These are phyloP conservation scores for Apotomis capreana DNA, from an alignment of 2,888 invertebrate genomes.

Conservation along the genomic window DNA sequence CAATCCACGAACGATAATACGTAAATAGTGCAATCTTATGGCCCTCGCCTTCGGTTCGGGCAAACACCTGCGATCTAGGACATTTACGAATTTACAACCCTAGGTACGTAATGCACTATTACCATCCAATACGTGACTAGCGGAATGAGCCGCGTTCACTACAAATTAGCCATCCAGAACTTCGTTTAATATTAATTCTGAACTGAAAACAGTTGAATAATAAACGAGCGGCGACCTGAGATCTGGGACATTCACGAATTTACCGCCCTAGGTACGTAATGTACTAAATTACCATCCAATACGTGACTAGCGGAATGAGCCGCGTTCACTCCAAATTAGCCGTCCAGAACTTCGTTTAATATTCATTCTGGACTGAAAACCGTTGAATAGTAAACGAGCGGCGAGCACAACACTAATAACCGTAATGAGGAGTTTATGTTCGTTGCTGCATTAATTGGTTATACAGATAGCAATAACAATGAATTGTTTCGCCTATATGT, in stretches of 20 bases:
- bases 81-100: no score
- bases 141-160: neutral
- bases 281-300: neutral
- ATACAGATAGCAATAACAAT: neutral
- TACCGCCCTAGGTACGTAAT: no score
- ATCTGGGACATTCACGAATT: no score
- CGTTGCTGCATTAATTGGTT: neutral
- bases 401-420: conserved; percentile 14
- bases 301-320: neutral
- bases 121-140: neutral
- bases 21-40: no score
- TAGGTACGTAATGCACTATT: neutral
- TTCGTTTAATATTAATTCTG: conserved; percentile 25
- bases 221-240: neutral
- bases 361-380: conserved; percentile 19
- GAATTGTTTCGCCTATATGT: neutral
- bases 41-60: no score
- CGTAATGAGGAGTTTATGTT: conserved; percentile 9
- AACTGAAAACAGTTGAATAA: conserved; percentile 11
- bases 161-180: conserved; percentile 10
- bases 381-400: conserved; percentile 10
- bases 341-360: conserved; percentile 17
- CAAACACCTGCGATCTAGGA: no score
- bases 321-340: conserved; percentile 3
- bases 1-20: no score